Percentiles rank a stretch among this genome's conserved stretches.
Evolutionary conservation across 2,797 vertebrate species (phyloP).

Genomic region (Spheniscus humboldti): DNA sequence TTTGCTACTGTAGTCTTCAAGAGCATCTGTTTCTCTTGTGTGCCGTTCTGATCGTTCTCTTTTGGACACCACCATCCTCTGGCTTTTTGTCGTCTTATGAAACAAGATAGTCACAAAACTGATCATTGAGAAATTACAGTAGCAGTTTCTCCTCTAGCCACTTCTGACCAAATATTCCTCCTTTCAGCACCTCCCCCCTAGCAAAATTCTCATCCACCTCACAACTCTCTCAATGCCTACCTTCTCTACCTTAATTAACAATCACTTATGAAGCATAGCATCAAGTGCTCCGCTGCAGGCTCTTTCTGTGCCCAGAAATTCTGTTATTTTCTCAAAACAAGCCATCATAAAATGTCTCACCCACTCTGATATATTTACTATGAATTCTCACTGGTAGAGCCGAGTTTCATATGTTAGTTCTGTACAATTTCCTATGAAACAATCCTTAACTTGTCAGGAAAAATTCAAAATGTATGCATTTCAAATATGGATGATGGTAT

Average conservation of each 20-base stretch:
- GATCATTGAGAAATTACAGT: neutral
- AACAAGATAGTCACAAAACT: neutral
- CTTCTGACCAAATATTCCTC: neutral
- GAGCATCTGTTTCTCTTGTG: neutral
- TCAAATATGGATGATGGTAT: neutral
- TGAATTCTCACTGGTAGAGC: neutral
- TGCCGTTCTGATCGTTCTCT: neutral
- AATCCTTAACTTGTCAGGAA: neutral
- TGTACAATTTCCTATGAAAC: neutral
- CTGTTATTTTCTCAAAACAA: neutral
- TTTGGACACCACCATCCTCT: neutral
- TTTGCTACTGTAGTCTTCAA: neutral
- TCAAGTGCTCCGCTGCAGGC: neutral
- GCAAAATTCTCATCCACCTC: neutral
- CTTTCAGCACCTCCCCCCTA: neutral
- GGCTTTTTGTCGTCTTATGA: neutral
- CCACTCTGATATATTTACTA: neutral
- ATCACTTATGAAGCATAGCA: neutral
- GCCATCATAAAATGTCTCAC: neutral
- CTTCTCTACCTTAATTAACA: neutral
- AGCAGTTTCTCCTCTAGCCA: neutral
- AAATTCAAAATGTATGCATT: neutral
- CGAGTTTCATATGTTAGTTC: neutral
- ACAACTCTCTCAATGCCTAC: neutral
- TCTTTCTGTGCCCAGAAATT: neutral